Evolutionary conservation across 35 echinoderm and acorn worm genomes (phyloP), one percentile per base, ranked within the genome.

Genomic region (Apostichopus californicus): DNA sequence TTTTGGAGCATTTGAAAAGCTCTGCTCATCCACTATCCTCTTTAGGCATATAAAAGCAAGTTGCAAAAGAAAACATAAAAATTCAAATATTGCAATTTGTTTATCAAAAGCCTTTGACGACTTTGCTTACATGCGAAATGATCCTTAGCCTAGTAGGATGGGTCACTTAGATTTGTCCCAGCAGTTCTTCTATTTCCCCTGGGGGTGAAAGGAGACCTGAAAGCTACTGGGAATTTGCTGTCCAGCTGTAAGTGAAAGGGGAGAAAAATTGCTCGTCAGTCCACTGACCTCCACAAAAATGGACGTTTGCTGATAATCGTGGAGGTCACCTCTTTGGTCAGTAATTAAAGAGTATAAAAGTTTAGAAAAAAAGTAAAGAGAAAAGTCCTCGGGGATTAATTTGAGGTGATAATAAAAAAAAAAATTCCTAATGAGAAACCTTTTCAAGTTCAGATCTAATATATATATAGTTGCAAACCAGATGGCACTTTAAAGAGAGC

Each of bases 1-100:
- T 61, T 61, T 12, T 55, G 8, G 55, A 83, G 80, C 80, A 15
- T 83, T 83, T 20, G 34, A 83, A 83, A 83, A 85, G 81, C 81
- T 85, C 55, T 61, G 9, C 9, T 56, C 52, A 58, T 59, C 15
- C 55, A 60, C 57, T 17, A 58, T 10, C 78, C 22, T 58, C 81
- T 85, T 85, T 12, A 83, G 81, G 54, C 81, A 85, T 85, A 75
- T 56, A 58, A 85, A 46, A 61, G 58, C 81, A 56, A 22, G 9
- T 5, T 59, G 8, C 55, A 21, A 85, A 58, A 85, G 81, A 85
- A 85, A 23, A 59, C 81, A 20, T 55, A 58, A 85, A 46, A 85
- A 63, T 52, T 20, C 57, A 18, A 58, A 60, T 22, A 85, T 85
- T 57, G 54, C 57, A 56, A 81, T 81, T 85, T 85, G 21, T 85